Evolutionary conservation across 35 echinoderm and acorn worm species (phyloP), one percentile per base, ranked within the genome.

Genomic region (Chiridota heheva): DNA sequence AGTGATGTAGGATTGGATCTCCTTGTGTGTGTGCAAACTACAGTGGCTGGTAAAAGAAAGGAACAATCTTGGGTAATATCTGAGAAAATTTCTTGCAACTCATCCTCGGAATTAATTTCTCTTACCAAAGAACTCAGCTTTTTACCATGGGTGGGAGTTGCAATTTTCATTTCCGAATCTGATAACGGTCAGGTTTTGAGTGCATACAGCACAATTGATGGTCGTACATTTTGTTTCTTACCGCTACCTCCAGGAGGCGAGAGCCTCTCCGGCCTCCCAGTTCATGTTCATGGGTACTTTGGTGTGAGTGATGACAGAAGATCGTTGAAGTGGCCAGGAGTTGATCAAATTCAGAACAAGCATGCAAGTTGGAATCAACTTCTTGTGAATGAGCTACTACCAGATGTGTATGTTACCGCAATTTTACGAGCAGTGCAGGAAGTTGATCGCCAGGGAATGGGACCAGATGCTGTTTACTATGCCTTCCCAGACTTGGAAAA

Each of bases 281-380:
- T 98, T 26, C 95, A 98, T 70, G 59, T 98, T 4, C 89, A 98
- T 73, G 95, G 89, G 0, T 91, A 92, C 81, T 98, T 98, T 74
- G 89, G 95, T 42, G 67, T 98, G 7, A 81, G 84, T 24, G 85
- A 88, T 37, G 77, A 98, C 46, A 57, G 95, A 40, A 70, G 89
- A 27, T 68, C 81, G 13, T 64, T 98, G 18, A 88, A 98, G 46
- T 98, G 95, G 95, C 95, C 85, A 36, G 89, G 53, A 32, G 37
- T 25, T 20, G 95, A 98, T 80, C 87, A 63, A 48, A 76, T 77
- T 42, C 73, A 86, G 46, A 89, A 91, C 28, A 33, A 64, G 3
- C 70, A 65, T 31, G 89, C 95, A 15, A 55, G 60, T 42, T 98
- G 95, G 95, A 98, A 98, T 41, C 39, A 70, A 27, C 46, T 98